Evolutionary conservation across 2,797 vertebrate genomes (phyloP).

Genomic region (Gambelia wislizenii): DNA sequence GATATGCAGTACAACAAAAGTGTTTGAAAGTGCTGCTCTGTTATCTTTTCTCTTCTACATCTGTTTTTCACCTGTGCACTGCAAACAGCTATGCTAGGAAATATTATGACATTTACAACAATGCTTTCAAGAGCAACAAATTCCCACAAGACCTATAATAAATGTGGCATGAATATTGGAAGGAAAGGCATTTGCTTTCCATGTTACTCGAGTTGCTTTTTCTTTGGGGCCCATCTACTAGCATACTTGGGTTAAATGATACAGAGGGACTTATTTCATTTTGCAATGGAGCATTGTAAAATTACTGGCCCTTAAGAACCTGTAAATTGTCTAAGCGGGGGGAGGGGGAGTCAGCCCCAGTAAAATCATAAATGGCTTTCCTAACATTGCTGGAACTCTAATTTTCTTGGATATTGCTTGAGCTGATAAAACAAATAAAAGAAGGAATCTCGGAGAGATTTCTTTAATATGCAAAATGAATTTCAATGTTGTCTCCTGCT

Average conservation of each 20-base stretch:
- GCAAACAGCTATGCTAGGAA: slow-evolving; percentile 56
- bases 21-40: slow-evolving; percentile 54
- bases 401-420: slow-evolving; percentile 84
- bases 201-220: slow-evolving; percentile 57
- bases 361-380: slow-evolving; percentile 79
- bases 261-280: slow-evolving; percentile 67
- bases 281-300: slow-evolving; percentile 72
- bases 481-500: slow-evolving; percentile 81
- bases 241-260: slow-evolving; percentile 67
- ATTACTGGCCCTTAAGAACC: slow-evolving; percentile 65
- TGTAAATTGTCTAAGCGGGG: slow-evolving; percentile 71
- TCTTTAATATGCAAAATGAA: slow-evolving; percentile 84
- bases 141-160: slow-evolving; percentile 54
- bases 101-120: slow-evolving; percentile 70
- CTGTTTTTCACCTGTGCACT: slow-evolving; percentile 47
- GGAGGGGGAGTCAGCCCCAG: slow-evolving; percentile 56
- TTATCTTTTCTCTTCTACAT: slow-evolving; percentile 46
- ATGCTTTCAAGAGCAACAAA: slow-evolving; percentile 69
- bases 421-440: slow-evolving; percentile 86
- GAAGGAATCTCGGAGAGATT: slow-evolving; percentile 72
- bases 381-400: slow-evolving; percentile 76
- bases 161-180: slow-evolving; percentile 61
- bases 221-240: slow-evolving; percentile 4
- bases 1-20: background rate
- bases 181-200: slow-evolving; percentile 57